phyloP scores from a whole-genome alignment of 2,113 vertebrate species.

The Oreochromis tanganicae region DNA sequence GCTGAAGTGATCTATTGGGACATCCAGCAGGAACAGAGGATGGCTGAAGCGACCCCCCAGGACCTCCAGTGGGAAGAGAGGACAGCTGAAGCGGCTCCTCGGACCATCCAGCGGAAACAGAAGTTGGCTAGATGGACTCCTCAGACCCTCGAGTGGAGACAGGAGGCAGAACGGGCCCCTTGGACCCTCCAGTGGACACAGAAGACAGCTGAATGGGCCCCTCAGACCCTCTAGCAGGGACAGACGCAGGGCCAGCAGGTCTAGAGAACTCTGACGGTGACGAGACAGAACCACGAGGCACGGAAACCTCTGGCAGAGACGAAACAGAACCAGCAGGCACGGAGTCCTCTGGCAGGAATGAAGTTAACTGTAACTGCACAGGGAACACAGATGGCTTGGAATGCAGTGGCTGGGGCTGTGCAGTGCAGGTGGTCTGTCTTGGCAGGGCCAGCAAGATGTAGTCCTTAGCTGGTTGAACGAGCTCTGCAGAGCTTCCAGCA shows the following conservation, averaged over 20 bases:
- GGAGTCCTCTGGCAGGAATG: not conserved
- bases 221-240: not conserved
- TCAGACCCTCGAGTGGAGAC: not conserved
- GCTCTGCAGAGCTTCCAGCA: too few species aligned
- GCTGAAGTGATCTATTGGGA: too few species aligned
- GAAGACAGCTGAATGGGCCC: not conserved
- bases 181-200: not conserved
- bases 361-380: not conserved
- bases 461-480: too few species aligned
- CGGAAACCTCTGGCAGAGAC: not conserved
- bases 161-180: not conserved
- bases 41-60: rapidly evolving
- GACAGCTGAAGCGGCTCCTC: too few species aligned
- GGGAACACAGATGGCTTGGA: not conserved
- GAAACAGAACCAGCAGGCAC: not conserved
- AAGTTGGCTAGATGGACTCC: too few species aligned
- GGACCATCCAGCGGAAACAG: too few species aligned
- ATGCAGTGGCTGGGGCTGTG: too few species aligned
- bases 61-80: too few species aligned
- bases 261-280: not conserved
- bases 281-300: not conserved
- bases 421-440: too few species aligned
- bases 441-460: too few species aligned
- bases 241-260: not conserved
- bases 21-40: not conserved